A percentile compares a stretch with the other conserved stretches of the same genome.
These are phyloP conservation scores for Seira sanloemensis DNA, from an alignment of 2,888 invertebrate genomes.

Conservation along the genomic window DNA sequence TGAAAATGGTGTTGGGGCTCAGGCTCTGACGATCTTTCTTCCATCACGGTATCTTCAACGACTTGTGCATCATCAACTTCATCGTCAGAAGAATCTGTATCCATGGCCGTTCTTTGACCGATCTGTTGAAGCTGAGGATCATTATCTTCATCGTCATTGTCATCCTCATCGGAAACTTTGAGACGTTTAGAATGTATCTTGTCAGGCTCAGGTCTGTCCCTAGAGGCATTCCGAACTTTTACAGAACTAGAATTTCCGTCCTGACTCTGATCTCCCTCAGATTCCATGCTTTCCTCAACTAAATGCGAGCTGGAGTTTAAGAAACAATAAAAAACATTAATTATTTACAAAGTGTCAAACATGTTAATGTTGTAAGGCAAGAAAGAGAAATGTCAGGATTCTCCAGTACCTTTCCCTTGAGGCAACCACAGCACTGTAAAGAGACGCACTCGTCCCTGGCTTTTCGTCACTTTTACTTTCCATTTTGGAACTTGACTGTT, in stretches of 20 bases:
- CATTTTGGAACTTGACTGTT: not conserved
- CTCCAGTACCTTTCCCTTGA: not conserved
- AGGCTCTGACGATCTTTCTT: too few relatives aligned
- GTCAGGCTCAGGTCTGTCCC: constrained; percentile 24
- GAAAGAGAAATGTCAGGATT: too few relatives aligned
- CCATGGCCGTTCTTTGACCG: constrained; percentile 51
- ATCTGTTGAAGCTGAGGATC: too few relatives aligned
- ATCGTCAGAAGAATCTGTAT: constrained; percentile 24
- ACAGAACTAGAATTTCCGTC: too few relatives aligned
- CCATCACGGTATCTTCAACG: too few relatives aligned
- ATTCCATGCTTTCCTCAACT: constrained; percentile 12
- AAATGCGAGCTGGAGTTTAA: not conserved
- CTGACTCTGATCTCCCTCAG: too few relatives aligned
- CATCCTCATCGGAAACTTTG: not conserved
- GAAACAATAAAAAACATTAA: too few relatives aligned
- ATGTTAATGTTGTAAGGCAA: too few relatives aligned
- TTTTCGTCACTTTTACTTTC: not conserved
- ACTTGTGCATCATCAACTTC: constrained; percentile 29
- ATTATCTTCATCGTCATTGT: constrained; percentile 2
- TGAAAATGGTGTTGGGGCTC: too few relatives aligned
- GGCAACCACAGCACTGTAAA: not conserved
- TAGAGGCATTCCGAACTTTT: constrained; percentile 34
- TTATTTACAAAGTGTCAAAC: too few relatives aligned
- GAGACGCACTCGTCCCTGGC: constrained; percentile 36
- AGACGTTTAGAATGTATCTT: constrained; percentile 20